Base-by-base conservation (phyloP, 2,888 invertebrate species). In the Micoletzkya japonica region DNA sequence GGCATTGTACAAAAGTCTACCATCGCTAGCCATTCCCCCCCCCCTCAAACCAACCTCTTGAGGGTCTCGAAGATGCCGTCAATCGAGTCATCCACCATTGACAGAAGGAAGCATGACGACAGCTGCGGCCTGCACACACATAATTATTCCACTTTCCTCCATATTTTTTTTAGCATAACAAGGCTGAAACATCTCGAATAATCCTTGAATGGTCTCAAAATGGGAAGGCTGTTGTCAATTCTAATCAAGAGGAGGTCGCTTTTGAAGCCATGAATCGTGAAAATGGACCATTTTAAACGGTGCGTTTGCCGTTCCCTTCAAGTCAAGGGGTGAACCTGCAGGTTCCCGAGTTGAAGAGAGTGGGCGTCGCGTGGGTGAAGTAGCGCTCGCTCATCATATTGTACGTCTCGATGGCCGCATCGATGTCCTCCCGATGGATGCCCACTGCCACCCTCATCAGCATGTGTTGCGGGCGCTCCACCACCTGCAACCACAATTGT, bases 351-450 rank as follows among this genome's bases (percentile, higher is more conserved):
- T 95, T 92, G 87, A 96, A 98, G 44, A 98, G 89, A 0, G 98
- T 98, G 0, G 98, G 96, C 34, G 95, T 95, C 2, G 96, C 97
- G 88, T 98, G 97, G 0, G 95, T 98, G 86, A 98, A 98, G 89
- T 92, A 96, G 80, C 92, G 87, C 85, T 95, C 94, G 0, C 97
- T 97, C 79, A 97, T 88, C 72, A 93, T 89, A 86, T 98, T 94
- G 87, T 98, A 98, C 0, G 97, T 96, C 88, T 94, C 92, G 77
- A 98, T 93, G 20, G 92, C 96, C 17, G 91, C 89, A 75, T 93
- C 93, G 73, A 98, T 92, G 85, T 98, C 59, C 30, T 59, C 36
- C n/a, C 59, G n/a, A 86, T 98, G 98, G 81, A 98, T 95, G 20
- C 96, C 97, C 73, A 99, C 92, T 3, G 97, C 88, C 0, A 96